Conservation (phyloP, 2,888 invertebrate genomes). For the Eristalis intricaria region DNA sequence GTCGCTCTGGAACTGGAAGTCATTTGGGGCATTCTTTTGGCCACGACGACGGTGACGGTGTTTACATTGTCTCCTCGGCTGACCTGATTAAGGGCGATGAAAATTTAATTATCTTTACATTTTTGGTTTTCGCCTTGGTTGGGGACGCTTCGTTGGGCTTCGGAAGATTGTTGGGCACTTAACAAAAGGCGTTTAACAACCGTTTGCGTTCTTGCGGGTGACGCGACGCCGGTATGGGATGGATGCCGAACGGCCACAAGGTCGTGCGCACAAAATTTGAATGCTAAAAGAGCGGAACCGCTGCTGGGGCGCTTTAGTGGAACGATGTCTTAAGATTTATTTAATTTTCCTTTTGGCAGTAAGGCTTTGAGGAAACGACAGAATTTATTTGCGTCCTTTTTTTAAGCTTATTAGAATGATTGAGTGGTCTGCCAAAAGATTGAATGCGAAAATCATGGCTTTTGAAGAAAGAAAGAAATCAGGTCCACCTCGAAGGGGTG, state of each 20-base stretch:
- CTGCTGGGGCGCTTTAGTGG: not conserved
- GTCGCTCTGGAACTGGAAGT: slow-evolving; percentile 4
- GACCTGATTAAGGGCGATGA: not conserved
- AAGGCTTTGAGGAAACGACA: not conserved
- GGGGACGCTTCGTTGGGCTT: not conserved
- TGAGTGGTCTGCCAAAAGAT: no score
- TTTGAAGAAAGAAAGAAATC: no score
- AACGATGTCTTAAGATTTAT: not conserved
- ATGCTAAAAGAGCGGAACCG: not conserved
- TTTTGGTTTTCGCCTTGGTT: not conserved
- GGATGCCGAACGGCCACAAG: not conserved
- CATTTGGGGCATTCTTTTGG: slow-evolving; percentile 16
- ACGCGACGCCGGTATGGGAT: not conserved
- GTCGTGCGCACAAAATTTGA: not conserved
- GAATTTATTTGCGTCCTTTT: no score
- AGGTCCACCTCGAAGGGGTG: no score
- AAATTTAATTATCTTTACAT: not conserved
- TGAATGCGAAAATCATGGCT: no score
- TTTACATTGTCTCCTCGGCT: not conserved
- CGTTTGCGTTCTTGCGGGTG: not conserved
- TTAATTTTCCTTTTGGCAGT: not conserved
- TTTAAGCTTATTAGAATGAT: no score
- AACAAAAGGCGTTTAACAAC: not conserved
- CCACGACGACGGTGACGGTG: slow-evolving; percentile 5
- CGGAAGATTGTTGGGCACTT: not conserved